Percentiles rank a stretch among this genome's conserved stretches.
Conservation (phyloP, 2,797 vertebrate species). For the Erethizon dorsatum region DNA sequence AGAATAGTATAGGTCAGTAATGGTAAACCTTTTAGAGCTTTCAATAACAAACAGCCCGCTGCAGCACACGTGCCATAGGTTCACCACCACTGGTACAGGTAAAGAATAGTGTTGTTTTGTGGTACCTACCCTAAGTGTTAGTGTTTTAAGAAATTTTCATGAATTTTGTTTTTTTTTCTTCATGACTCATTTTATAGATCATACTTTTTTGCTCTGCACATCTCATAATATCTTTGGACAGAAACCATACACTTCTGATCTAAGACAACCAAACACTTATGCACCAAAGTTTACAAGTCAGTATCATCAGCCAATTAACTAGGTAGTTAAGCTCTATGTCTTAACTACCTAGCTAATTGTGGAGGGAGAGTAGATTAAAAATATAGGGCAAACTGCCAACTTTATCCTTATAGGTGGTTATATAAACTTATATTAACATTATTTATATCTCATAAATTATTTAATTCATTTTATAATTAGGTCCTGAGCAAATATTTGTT, state of each 20-base stretch:
- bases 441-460: constrained; percentile 5
- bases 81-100: not conserved
- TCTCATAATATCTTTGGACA: constrained; percentile 1
- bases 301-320: not conserved
- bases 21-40: not conserved
- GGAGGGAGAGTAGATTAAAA: not conserved
- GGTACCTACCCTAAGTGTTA: not conserved
- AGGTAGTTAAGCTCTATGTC: not conserved
- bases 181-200: constrained; percentile 8
- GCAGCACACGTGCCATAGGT: not conserved
- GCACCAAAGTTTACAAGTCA: not conserved
- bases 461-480: constrained; percentile 12
- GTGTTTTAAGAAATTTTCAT: constrained; percentile 44
- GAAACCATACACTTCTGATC: not conserved
- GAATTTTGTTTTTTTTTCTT: not conserved
- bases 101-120: not conserved
- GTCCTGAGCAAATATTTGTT: not conserved
- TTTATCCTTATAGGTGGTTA: not conserved
- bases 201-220: not conserved
- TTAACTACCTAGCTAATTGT: too few species aligned
- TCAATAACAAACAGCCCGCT: not conserved
- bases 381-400: not conserved
- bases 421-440: not conserved
- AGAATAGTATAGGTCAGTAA: not conserved
- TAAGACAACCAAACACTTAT: not conserved